A percentile compares a stretch with the other conserved stretches of the same genome.
These are phyloP conservation scores for Ladona fulva DNA, from an alignment of 1,140 invertebrate species.

Conservation along the genomic window DNA sequence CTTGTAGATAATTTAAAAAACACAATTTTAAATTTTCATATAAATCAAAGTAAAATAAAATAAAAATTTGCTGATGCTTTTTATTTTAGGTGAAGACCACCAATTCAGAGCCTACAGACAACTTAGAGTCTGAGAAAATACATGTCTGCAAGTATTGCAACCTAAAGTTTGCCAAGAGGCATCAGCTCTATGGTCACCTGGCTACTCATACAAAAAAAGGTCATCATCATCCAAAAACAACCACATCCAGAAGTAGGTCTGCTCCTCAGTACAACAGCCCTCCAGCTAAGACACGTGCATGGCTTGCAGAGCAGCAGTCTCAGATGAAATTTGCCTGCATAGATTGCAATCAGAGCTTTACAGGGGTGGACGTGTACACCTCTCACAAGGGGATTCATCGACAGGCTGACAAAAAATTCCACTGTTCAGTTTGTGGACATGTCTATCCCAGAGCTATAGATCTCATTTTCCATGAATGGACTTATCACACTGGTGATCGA, in stretches of 20 bases:
- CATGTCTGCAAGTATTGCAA: not conserved
- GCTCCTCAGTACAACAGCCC: not conserved
- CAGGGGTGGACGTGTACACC: not conserved
- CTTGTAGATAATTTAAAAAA: too few species aligned
- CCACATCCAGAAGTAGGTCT: not conserved
- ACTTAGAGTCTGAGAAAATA: not conserved
- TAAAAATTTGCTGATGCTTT: too few species aligned
- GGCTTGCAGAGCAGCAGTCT: not conserved
- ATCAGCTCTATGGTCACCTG: not conserved
- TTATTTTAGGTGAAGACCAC: too few species aligned
- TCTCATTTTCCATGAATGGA: not conserved
- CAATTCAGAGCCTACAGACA: not conserved
- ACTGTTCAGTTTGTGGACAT: not conserved
- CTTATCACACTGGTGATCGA: not conserved
- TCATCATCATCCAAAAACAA: not conserved
- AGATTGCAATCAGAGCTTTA: not conserved
- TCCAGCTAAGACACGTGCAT: not conserved
- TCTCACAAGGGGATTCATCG: not conserved
- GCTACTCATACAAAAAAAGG: not conserved
- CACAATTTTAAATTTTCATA: too few species aligned
- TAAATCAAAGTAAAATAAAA: too few species aligned
- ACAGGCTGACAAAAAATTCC: not conserved
- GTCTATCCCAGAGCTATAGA: not conserved
- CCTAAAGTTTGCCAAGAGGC: not conserved
- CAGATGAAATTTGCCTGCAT: not conserved